These are phyloP conservation scores for Styela clava DNA, from an alignment of 23 tunicate species.

Conservation along the genomic window DNA sequence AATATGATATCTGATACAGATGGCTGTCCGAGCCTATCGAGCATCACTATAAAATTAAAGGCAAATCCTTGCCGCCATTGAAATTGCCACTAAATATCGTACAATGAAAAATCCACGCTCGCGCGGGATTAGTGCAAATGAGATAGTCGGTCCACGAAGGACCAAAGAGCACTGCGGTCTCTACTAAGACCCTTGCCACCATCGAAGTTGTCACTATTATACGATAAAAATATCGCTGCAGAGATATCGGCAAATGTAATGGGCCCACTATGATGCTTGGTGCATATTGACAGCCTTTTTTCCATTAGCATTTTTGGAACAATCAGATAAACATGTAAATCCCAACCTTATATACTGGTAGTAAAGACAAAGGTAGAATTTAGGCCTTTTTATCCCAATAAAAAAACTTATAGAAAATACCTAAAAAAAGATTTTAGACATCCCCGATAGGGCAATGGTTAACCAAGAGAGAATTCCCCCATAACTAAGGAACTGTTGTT, in stretches of 20 bases:
- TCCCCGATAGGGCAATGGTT: no score
- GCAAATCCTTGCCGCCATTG: not conserved
- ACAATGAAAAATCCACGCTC: not conserved
- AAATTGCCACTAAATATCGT: not conserved
- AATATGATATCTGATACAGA: not conserved
- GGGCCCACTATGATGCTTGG: not conserved
- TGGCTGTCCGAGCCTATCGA: conserved; percentile 27
- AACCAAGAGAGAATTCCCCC: no score
- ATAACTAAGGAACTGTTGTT: no score
- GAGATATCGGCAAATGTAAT: no score
- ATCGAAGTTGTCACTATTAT: not conserved
- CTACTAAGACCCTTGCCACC: not conserved
- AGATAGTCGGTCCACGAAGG: not conserved
- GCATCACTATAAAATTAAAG: conserved; percentile 1
- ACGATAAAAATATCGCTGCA: not conserved
- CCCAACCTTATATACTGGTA: no score
- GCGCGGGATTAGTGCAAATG: not conserved
- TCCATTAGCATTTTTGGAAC: no score
- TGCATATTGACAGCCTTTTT: not conserved
- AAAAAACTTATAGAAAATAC: no score
- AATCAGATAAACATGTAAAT: no score
- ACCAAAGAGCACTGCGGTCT: no score
- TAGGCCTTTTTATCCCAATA: no score
- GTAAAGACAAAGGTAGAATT: no score
- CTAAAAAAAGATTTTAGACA: no score